Evolutionary conservation across 2,113 vertebrate genomes (phyloP).

Genomic region (Trematomus loennbergii): DNA sequence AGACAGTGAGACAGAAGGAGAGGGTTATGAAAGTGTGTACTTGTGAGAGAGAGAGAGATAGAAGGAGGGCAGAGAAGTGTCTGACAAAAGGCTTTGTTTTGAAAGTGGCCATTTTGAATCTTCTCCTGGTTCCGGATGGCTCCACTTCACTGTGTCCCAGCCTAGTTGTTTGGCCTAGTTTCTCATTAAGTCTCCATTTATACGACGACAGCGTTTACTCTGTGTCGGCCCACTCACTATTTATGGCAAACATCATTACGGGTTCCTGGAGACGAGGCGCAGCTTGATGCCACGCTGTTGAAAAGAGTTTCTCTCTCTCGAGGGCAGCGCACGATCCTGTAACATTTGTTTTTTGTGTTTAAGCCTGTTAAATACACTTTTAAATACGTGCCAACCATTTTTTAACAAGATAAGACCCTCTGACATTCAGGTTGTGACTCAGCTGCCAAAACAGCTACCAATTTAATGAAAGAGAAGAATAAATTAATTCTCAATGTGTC

Average conservation of each 20-base stretch:
- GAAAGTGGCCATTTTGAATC: constrained; percentile 59
- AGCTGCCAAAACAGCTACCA: neutral
- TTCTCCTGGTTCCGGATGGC: constrained; percentile 53
- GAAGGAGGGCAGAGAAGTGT: constrained; percentile 9
- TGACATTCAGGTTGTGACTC: neutral
- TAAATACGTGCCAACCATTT: neutral
- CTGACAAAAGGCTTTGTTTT: constrained; percentile 69
- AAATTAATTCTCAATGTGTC: neutral
- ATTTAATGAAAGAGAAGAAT: neutral
- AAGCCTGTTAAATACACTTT: neutral
- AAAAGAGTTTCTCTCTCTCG: neutral
- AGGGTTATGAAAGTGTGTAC: neutral
- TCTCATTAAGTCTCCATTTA: constrained; percentile 44
- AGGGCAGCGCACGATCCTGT: neutral
- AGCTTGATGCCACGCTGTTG: constrained; percentile 8
- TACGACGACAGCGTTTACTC: constrained; percentile 26
- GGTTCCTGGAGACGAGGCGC: constrained; percentile 1
- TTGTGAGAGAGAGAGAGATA: neutral
- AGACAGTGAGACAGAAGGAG: neutral
- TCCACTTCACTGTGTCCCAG: constrained; percentile 55
- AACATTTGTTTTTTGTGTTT: constrained; percentile 20
- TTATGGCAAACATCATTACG: constrained; percentile 43
- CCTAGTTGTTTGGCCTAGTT: constrained; percentile 60
- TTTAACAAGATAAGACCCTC: neutral
- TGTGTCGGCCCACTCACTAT: constrained; percentile 29